These are phyloP conservation scores for Diachasma alloeum DNA, from an alignment of 1,140 invertebrate genomes.

Conservation along the genomic window DNA sequence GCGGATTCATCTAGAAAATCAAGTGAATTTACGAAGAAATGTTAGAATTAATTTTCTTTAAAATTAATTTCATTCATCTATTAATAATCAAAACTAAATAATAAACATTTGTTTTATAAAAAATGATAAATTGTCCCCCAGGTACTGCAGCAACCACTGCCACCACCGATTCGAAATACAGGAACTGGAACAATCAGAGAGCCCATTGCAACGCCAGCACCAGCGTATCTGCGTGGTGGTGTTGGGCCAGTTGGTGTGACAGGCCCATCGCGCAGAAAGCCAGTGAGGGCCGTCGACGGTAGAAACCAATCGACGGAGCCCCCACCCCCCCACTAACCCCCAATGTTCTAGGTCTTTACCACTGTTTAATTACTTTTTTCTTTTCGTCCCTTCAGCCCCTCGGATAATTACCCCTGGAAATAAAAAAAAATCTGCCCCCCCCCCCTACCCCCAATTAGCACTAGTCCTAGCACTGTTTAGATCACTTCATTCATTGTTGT, in stretches of 20 bases:
- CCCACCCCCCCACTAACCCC: conserved; percentile 66
- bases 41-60: not conserved
- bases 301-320: conserved; percentile 67
- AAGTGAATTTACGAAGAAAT: no score
- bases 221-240: conserved; percentile 54
- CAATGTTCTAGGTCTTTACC: conserved; percentile 6
- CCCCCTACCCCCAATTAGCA: conserved; percentile 48
- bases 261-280: conserved; percentile 63
- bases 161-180: conserved; percentile 57
- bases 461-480: conserved; percentile 66
- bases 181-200: conserved; percentile 62
- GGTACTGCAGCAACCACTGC: conserved; percentile 61
- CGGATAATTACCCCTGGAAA: not conserved
- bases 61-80: not conserved
- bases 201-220: conserved; percentile 52
- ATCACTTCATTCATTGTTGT: conserved; percentile 64
- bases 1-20: no score
- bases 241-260: conserved; percentile 57
- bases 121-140: conserved; percentile 30
- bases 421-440: not conserved
- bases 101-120: not conserved
- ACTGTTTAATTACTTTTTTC: conserved; percentile 4
- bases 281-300: conserved; percentile 64
- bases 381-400: not conserved
- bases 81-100: no score